phyloP scores from a whole-genome alignment of 2,888 invertebrate species.

The Coenonympha arcania region DNA sequence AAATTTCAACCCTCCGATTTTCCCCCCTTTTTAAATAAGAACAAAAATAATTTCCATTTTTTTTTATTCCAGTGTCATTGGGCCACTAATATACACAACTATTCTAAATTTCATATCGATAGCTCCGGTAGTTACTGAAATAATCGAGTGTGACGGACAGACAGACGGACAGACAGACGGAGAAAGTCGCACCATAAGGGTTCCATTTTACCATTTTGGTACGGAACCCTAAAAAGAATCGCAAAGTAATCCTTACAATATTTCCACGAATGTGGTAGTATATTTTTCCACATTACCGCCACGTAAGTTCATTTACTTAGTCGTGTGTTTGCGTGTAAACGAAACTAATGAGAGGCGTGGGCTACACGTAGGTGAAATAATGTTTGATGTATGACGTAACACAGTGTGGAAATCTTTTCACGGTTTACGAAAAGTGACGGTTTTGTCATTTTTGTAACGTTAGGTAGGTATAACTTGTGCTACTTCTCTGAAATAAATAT shows the following conservation, averaged over 20 bases:
- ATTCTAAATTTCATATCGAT: too few relatives aligned
- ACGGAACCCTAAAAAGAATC: too few relatives aligned
- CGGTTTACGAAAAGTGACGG: background rate
- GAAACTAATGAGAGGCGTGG: slow-evolving; percentile 30
- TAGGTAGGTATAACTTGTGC: background rate
- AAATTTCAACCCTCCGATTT: too few relatives aligned
- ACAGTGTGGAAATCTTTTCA: background rate
- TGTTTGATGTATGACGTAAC: slow-evolving; percentile 29
- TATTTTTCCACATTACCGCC: background rate
- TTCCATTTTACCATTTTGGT: too few relatives aligned
- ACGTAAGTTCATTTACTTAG: slow-evolving; percentile 9
- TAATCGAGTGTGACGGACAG: too few relatives aligned
- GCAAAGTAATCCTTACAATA: background rate
- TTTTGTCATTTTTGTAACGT: background rate
- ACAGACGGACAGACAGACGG: too few relatives aligned
- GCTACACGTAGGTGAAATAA: slow-evolving; percentile 26
- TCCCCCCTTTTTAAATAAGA: too few relatives aligned
- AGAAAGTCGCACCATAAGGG: too few relatives aligned
- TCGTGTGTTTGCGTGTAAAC: slow-evolving; percentile 27
- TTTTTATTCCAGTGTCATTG: too few relatives aligned
- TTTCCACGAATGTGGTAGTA: background rate
- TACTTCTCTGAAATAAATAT: background rate
- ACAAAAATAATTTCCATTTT: too few relatives aligned
- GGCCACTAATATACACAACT: too few relatives aligned
- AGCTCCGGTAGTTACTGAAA: too few relatives aligned